Conservation (phyloP, 2,888 invertebrate genomes). For the Podotricha telesiphe region DNA sequence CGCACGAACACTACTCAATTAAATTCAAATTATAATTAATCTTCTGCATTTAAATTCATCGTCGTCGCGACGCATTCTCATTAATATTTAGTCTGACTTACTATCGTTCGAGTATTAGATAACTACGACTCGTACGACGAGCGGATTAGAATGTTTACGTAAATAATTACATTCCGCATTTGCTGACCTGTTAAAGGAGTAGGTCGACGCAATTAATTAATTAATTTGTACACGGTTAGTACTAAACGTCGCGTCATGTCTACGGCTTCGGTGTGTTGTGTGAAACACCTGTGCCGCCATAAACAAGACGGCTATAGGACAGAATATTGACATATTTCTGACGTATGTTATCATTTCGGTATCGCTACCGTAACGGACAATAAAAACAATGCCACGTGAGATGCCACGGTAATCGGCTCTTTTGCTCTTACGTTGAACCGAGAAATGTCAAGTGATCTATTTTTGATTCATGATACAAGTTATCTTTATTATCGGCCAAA, state of each 20-base stretch:
- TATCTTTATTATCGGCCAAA: slow-evolving; percentile 75
- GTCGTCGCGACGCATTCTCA: slow-evolving; percentile 22
- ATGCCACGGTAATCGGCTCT: slow-evolving; percentile 55
- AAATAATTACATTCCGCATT: slow-evolving; percentile 67
- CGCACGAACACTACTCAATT: slow-evolving; percentile 13
- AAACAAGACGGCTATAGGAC: slow-evolving; percentile 40
- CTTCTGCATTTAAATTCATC: slow-evolving; percentile 21
- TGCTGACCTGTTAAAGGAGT: slow-evolving; percentile 50
- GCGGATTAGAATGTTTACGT: slow-evolving; percentile 65
- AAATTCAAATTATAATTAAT: slow-evolving; percentile 33
- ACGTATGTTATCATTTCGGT: slow-evolving; percentile 66
- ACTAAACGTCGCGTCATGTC: slow-evolving; percentile 44
- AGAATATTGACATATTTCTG: slow-evolving; percentile 54
- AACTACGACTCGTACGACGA: slow-evolving; percentile 32
- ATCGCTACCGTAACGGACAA: slow-evolving; percentile 61
- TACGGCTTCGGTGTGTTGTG: slow-evolving; percentile 36
- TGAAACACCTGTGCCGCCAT: slow-evolving; percentile 27
- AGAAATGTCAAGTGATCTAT: slow-evolving; percentile 70
- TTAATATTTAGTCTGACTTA: slow-evolving; percentile 23
- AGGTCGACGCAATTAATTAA: slow-evolving; percentile 55
- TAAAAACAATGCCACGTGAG: slow-evolving; percentile 82
- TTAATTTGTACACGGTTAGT: slow-evolving; percentile 52
- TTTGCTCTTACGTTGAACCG: slow-evolving; percentile 60
- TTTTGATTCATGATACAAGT: slow-evolving; percentile 68
- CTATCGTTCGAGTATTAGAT: slow-evolving; percentile 20